Conservation (phyloP, 2,888 invertebrate species). For the Leptopilina myrica region DNA sequence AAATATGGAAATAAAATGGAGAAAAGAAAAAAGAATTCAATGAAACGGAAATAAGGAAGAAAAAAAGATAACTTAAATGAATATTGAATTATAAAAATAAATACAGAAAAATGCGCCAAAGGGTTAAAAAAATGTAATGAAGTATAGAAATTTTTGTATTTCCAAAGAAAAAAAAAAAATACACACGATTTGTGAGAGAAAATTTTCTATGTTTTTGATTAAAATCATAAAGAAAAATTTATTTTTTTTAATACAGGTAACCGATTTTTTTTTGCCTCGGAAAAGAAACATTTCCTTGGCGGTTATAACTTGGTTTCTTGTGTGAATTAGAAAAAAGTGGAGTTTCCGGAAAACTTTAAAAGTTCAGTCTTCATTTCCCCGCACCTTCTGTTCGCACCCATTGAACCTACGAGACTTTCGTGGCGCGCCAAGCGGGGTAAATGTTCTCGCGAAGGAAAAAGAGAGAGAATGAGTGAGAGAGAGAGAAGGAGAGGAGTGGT, state of each 20-base stretch:
- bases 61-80: too few relatives aligned
- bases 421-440: constrained; percentile 3
- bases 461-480: constrained; percentile 30
- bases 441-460: neutral
- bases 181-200: too few relatives aligned
- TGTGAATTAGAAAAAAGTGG: constrained; percentile 70
- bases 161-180: too few relatives aligned
- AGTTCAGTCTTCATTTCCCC: constrained; percentile 33
- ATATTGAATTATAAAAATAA: too few relatives aligned
- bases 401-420: constrained; percentile 1
- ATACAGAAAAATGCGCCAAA: too few relatives aligned
- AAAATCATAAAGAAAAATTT: neutral
- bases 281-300: constrained; percentile 48
- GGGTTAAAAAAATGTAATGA: too few relatives aligned
- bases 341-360: constrained; percentile 60
- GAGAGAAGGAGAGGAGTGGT: constrained; percentile 14
- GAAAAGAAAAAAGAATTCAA: too few relatives aligned
- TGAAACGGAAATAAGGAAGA: too few relatives aligned
- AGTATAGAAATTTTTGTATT: too few relatives aligned
- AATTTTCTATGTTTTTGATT: too few relatives aligned
- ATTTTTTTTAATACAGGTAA: neutral
- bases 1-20: too few relatives aligned
- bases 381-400: constrained; percentile 24
- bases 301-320: constrained; percentile 61
- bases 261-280: neutral